phyloP scores from a whole-genome alignment of 2,888 invertebrate genomes.

The Chymomyza procnemis region DNA sequence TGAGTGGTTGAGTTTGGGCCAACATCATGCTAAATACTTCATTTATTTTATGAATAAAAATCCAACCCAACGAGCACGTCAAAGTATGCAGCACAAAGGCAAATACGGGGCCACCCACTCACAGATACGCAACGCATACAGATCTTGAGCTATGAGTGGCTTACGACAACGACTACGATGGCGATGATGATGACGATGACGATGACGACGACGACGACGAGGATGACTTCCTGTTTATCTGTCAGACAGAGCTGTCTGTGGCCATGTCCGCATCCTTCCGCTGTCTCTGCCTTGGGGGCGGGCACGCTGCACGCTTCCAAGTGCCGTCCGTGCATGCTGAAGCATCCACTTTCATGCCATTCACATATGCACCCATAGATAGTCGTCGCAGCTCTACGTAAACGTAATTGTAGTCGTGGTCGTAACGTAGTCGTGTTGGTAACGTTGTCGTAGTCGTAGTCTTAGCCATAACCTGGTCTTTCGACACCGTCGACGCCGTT shows the following conservation, averaged over 20 bases:
- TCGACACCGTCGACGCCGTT: constrained; percentile 18
- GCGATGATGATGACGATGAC: constrained; percentile 8
- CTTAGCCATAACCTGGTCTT: background rate
- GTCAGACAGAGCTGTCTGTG: constrained; percentile 24
- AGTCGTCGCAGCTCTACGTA: background rate
- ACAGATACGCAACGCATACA: constrained; percentile 20
- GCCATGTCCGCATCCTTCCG: constrained; percentile 24
- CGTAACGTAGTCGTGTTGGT: no score
- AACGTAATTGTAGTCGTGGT: background rate
- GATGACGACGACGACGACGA: constrained; percentile 37
- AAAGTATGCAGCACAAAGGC: constrained; percentile 4
- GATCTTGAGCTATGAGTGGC: background rate
- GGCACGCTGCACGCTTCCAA: constrained; percentile 36
- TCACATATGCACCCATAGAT: constrained; percentile 42
- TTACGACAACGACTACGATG: constrained; percentile 27
- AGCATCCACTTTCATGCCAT: constrained; percentile 72
- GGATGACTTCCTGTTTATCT: constrained; percentile 67
- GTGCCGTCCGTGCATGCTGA: constrained; percentile 71
- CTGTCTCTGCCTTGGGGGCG: background rate
- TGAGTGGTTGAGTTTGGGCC: constrained; percentile 8
- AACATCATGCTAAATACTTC: constrained; percentile 62
- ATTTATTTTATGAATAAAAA: constrained; percentile 73
- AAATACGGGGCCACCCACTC: background rate
- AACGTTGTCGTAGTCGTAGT: no score
- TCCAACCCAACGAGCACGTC: constrained; percentile 33